Percentiles rank a stretch among this genome's conserved stretches.
phyloP scores from a whole-genome alignment of 2,888 invertebrate genomes.

The Rotaria magnacalcarata region DNA sequence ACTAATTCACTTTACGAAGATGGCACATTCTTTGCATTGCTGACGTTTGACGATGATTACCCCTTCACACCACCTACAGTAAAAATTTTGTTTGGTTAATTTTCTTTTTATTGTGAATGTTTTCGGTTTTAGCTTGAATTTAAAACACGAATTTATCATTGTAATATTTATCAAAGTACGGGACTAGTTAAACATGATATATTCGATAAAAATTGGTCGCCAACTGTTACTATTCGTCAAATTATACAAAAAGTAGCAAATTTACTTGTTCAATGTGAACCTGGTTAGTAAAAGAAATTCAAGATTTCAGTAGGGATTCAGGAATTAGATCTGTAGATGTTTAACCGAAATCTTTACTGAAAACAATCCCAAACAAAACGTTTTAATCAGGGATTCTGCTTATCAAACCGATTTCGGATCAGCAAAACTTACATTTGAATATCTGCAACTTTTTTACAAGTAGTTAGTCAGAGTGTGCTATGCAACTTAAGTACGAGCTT shows the following conservation, averaged over 20 bases:
- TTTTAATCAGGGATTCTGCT: no score
- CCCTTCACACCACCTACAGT: slow-evolving; percentile 35
- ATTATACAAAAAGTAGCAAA: slow-evolving; percentile 3
- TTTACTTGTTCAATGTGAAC: slow-evolving; percentile 29
- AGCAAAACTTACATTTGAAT: no score
- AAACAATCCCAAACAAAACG: no score
- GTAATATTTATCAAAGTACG: slow-evolving; percentile 17
- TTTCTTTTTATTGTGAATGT: neutral
- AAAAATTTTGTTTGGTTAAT: neutral
- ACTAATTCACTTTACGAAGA: neutral
- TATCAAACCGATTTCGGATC: no score
- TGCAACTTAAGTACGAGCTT: no score
- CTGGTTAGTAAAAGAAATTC: neutral
- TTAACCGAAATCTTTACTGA: no score
- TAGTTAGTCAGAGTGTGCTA: no score
- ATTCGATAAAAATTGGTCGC: slow-evolving; percentile 27
- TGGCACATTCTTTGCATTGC: slow-evolving; percentile 1
- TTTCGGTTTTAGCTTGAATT: slow-evolving; percentile 10
- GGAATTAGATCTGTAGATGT: neutral
- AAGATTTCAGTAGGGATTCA: no score
- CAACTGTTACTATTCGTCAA: slow-evolving; percentile 9
- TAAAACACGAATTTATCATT: slow-evolving; percentile 28
- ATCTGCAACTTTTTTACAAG: no score
- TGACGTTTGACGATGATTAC: slow-evolving; percentile 19
- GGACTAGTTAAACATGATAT: slow-evolving; percentile 28